Evolutionary conservation across 2,888 invertebrate species (phyloP).

Genomic region (Pimpla rufipes): DNA sequence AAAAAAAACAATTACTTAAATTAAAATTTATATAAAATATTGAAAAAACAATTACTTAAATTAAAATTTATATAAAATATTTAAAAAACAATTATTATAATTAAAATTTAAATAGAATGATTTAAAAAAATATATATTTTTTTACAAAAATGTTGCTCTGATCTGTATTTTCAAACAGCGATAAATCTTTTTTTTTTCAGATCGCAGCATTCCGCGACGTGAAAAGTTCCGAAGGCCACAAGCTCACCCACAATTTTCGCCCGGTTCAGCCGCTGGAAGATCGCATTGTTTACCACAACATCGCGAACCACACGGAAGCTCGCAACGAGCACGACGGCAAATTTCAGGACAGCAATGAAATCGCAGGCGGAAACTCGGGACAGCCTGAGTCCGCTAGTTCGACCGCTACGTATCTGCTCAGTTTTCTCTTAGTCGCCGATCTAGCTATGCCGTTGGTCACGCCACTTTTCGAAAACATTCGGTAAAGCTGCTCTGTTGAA

Average conservation of each 20-base stretch:
- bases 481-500: slow-evolving; percentile 27
- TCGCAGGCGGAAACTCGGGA: slow-evolving; percentile 57
- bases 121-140: no score
- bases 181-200: slow-evolving; percentile 86
- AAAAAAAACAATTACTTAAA: no score
- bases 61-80: no score
- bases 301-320: slow-evolving; percentile 78
- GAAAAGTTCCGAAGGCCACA: slow-evolving; percentile 88
- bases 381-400: slow-evolving; percentile 52
- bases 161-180: background rate
- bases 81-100: no score
- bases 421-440: slow-evolving; percentile 45
- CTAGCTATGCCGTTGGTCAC: slow-evolving; percentile 38
- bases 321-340: slow-evolving; percentile 20
- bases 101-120: background rate
- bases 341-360: slow-evolving; percentile 31
- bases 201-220: slow-evolving; percentile 91
- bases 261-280: slow-evolving; percentile 93
- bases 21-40: no score
- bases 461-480: slow-evolving; percentile 38
- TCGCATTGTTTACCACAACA: slow-evolving; percentile 88
- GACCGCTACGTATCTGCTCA: slow-evolving; percentile 22
- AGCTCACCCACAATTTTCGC: slow-evolving; percentile 92
- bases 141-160: background rate
- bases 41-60: no score